Conservation (phyloP, 35 echinoderm and acorn worm species). For the Diadema setosum region DNA sequence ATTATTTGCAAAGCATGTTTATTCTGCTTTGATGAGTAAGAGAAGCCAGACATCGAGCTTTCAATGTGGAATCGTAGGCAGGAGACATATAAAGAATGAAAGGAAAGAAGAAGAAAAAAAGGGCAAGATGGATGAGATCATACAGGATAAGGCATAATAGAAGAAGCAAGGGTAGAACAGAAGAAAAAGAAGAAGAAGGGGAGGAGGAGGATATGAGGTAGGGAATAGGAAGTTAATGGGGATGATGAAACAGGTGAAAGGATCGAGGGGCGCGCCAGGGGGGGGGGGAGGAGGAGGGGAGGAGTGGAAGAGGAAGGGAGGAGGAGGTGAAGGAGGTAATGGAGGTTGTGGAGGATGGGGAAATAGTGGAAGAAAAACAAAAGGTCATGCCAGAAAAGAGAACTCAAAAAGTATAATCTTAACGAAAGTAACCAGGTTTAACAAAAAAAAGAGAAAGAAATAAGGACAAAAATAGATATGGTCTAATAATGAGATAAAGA, state of each 20-base stretch:
- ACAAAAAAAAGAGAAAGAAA: no score
- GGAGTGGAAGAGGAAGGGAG: background rate
- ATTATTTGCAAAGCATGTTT: no score
- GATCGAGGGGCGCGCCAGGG: background rate
- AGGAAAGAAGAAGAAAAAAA: background rate
- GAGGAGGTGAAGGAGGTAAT: background rate
- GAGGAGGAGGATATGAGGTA: background rate
- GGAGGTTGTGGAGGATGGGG: no score
- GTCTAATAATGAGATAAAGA: no score
- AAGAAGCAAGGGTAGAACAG: background rate
- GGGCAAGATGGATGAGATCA: background rate
- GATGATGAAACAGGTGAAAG: background rate
- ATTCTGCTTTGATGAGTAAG: no score
- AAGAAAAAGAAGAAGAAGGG: background rate
- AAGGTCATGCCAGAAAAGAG: no score
- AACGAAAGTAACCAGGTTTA: no score
- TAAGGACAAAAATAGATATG: no score
- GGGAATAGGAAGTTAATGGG: background rate
- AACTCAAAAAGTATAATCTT: no score
- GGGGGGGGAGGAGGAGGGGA: background rate
- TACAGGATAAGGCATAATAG: background rate
- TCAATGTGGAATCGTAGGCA: background rate
- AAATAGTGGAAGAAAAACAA: no score
- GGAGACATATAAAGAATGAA: background rate
- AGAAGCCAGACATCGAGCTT: background rate